Base-by-base conservation (phyloP, 2,797 vertebrate species). In the Benthosema pterotum region DNA sequence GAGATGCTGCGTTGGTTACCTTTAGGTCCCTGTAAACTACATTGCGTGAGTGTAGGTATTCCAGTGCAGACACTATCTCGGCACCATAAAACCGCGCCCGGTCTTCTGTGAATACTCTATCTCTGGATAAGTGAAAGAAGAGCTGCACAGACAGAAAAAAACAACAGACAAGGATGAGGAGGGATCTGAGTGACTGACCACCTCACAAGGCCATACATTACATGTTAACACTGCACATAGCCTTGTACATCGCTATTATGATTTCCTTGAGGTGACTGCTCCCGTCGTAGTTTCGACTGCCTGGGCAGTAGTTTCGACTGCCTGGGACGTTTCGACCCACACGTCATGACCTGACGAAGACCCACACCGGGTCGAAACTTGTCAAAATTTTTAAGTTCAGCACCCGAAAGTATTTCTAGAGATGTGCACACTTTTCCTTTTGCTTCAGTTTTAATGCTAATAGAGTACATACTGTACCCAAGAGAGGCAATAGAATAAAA, bases 21-120 rank as follows among this genome's bases (percentile, higher is more conserved):
- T 98, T 98, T 66, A 98, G 93, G 84, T 98, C 97, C 2, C 97
- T 92, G 88, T 98, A 98, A 49, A 98, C 97, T 0, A 98, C 97
- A 0, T 98, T 95, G 65, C 93, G 86, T 1, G 96, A 97, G 83
- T 98, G 97, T 60, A 98, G 84, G 68, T 98, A 98, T 76, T 98
- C 96, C 62, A 98, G 89, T 1, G 97, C 96, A 0, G 97, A 98
- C 38, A 98, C 96, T 0, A 98, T 98, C 87, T 98, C 97, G 0
- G 96, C 97, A 0, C 97, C 96, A 0, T 98, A 98, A 68, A 98
- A 98, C 3, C 96, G 92, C 0, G 97, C 96, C 49, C 96, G 88
- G 19, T 98, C 96, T 87, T 98, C 96, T 0, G 95, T 93, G 89
- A 98, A 98, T 48, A 98, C 96, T 0, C 96, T 91, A 70, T 98